phyloP scores from a whole-genome alignment of 2,888 invertebrate genomes.

The Craniophora ligustri region DNA sequence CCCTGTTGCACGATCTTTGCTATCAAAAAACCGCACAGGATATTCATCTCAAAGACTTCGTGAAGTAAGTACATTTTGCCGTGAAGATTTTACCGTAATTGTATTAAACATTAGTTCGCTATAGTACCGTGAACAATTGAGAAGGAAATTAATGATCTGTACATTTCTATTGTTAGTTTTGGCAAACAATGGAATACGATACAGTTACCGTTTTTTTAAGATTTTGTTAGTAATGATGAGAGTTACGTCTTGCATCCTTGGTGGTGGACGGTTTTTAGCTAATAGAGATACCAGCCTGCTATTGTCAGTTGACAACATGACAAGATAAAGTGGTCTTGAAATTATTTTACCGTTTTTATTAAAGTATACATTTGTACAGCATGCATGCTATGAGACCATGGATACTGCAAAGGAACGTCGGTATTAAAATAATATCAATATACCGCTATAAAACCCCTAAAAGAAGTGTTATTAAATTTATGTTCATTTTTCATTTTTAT shows the following conservation, averaged over 20 bases:
- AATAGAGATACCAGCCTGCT: constrained; percentile 10
- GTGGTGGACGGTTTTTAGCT: constrained; percentile 23
- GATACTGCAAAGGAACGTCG: too few relatives aligned
- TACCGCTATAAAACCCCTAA: too few relatives aligned
- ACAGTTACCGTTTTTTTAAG: constrained; percentile 48
- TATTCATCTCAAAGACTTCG: not conserved
- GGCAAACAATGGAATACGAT: constrained; percentile 53
- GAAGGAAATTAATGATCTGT: constrained; percentile 60
- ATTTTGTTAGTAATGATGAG: constrained; percentile 52
- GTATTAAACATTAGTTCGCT: constrained; percentile 42
- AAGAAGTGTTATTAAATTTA: too few relatives aligned
- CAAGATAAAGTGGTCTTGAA: too few relatives aligned
- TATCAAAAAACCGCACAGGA: constrained; percentile 3
- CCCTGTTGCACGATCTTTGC: constrained; percentile 3
- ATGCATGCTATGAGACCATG: too few relatives aligned
- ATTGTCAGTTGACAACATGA: constrained; percentile 3
- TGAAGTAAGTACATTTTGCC: constrained; percentile 7
- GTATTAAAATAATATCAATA: too few relatives aligned
- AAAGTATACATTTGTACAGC: too few relatives aligned
- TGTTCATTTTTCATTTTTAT: too few relatives aligned
- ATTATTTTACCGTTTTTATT: too few relatives aligned
- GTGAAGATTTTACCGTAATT: constrained; percentile 31
- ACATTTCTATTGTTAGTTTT: constrained; percentile 59
- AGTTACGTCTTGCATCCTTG: constrained; percentile 44
- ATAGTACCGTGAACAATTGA: constrained; percentile 56